phyloP scores from a whole-genome alignment of 2,113 vertebrate species.

The Campylomormyrus numenius region DNA sequence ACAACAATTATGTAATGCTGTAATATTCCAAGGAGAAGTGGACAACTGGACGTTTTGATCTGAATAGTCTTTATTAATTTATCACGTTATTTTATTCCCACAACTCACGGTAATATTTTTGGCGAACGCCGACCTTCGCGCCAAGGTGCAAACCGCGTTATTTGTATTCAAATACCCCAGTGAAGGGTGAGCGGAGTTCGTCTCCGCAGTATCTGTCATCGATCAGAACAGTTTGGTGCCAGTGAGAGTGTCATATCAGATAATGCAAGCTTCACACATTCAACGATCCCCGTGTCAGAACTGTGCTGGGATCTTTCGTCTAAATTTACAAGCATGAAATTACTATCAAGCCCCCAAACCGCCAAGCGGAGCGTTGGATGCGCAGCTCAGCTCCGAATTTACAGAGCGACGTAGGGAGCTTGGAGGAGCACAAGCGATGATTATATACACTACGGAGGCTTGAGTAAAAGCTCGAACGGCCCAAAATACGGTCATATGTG shows the following conservation, averaged over 20 bases:
- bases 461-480: neutral
- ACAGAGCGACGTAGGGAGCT: neutral
- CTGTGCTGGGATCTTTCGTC: conserved; percentile 36
- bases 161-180: conserved; percentile 27
- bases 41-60: neutral
- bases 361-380: conserved; percentile 30
- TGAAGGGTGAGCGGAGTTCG: conserved; percentile 38
- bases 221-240: conserved; percentile 42
- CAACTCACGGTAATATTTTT: neutral
- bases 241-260: conserved; percentile 51
- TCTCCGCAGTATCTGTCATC: conserved; percentile 46
- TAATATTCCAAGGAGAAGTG: neutral
- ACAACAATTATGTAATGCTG: neutral
- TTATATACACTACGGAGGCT: neutral
- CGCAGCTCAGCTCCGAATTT: conserved; percentile 20
- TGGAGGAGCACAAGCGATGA: neutral
- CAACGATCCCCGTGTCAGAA: conserved; percentile 42
- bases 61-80: neutral
- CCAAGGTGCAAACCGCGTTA: conserved; percentile 11
- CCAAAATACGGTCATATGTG: neutral
- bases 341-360: conserved; percentile 42
- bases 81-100: neutral
- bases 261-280: conserved; percentile 45
- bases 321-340: conserved; percentile 50
- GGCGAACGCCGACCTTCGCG: neutral